phyloP scores from a whole-genome alignment of 2,797 vertebrate genomes.

The Alectoris magna region DNA sequence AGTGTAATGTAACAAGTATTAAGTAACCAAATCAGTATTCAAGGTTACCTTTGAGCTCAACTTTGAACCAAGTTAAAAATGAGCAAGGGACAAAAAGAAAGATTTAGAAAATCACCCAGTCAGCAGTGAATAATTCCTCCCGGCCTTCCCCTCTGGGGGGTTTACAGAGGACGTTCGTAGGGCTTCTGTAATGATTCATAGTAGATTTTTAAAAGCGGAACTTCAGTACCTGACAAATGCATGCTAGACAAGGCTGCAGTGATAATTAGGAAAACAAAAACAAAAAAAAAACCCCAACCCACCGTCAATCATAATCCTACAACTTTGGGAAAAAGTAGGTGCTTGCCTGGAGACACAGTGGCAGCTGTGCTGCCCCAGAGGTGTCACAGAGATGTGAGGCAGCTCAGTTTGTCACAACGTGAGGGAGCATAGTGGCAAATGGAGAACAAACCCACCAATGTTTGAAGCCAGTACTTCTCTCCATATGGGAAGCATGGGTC shows the following conservation, averaged over 20 bases:
- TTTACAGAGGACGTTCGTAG: not conserved
- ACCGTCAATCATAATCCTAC: not conserved
- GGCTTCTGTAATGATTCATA: not conserved
- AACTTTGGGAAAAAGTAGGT: not conserved
- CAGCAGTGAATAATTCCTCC: not conserved
- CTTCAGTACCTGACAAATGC: not conserved
- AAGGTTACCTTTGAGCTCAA: slow-evolving; percentile 32
- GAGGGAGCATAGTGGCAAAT: not conserved
- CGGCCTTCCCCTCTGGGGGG: not conserved
- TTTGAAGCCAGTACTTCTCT: not conserved
- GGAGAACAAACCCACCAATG: not conserved
- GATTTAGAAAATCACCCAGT: not conserved
- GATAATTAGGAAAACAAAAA: not conserved
- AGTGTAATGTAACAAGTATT: not conserved
- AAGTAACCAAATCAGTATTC: slow-evolving; percentile 40
- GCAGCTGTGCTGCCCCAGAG: not conserved
- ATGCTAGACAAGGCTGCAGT: not conserved
- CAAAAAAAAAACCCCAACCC: too few species aligned
- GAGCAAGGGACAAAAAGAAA: not conserved
- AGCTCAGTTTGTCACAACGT: not conserved
- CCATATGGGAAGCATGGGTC: not conserved
- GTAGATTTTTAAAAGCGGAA: not conserved
- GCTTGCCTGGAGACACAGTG: not conserved
- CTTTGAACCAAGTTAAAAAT: slow-evolving; percentile 47
- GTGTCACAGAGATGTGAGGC: not conserved